These are phyloP conservation scores for Acrossocheilus wenchowensis DNA, from an alignment of 2,797 vertebrate species.

Conservation along the genomic window DNA sequence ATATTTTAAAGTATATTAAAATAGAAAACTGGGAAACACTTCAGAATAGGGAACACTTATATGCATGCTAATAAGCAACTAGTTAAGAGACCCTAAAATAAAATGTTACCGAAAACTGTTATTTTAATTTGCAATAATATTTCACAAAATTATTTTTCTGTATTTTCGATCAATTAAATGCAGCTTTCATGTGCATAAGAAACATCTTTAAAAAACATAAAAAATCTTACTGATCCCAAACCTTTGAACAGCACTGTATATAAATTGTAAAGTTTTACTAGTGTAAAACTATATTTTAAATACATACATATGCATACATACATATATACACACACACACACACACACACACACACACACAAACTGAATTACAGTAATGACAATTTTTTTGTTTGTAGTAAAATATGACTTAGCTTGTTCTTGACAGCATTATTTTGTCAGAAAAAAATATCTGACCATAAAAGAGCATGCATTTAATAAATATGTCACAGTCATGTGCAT, in stretches of 20 bases:
- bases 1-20: not conserved
- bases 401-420: constrained; percentile 11
- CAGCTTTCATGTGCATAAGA: not conserved
- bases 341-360: no score
- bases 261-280: not conserved
- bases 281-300: no score
- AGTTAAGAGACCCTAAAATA: no score
- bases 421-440: not conserved
- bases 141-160: no score
- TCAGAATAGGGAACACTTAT: no score
- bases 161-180: not conserved
- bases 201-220: no score
- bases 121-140: not conserved
- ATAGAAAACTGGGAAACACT: not conserved
- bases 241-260: not conserved
- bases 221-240: not conserved
- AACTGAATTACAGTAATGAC: not conserved
- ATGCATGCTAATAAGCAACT: no score
- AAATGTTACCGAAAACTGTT: not conserved
- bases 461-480: constrained; percentile 55
- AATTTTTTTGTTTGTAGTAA: not conserved
- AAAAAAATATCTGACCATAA: constrained; percentile 49
- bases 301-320: no score
- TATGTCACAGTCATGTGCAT: constrained; percentile 61
- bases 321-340: no score